Evolutionary conservation across 2,797 vertebrate species (phyloP), one percentile per base, ranked within the genome.

Genomic region (Fratercula arctica): DNA sequence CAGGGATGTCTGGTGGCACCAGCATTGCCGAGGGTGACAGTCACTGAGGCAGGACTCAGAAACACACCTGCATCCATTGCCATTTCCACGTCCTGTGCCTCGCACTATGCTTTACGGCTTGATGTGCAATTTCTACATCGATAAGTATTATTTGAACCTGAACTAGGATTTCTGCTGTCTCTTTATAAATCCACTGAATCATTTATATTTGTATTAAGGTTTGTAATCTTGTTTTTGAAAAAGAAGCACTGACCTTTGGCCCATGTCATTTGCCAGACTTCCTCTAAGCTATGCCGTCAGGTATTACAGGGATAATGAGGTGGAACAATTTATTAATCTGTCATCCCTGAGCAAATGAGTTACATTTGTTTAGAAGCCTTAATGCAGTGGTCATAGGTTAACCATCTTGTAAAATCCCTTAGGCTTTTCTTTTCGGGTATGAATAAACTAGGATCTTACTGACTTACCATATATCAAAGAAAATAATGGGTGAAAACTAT

Each of bases 321-420:
- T 91, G 92, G 93, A 95, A 89, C 89, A 94, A 91, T 96, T 95
- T 90, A 96, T 96, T 90, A 87, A 68, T 93, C 93, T 95, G 68
- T 86, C 81, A 50, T 89, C 86, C 46, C 77, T 20, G 72, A 93
- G 77, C 89, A 96, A 97, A 97, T 87, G 79, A 95, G 77, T 39
- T 91, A 60, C 92, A 95, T 95, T 93, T 86, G 82, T 96, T 95
- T 94, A 78, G 92, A 80, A 96, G 85, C 70, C 66, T 78, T 96
- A 95, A 91, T 94, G 73, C 39, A 69, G 64, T 90, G 85, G 70
- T 91, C 90, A 73, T 45, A 89, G 89, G 82, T 91, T 87, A 96
- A 93, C 73, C 87, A 72, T 61, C 69, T 45, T 46, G 39, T 57
- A 43, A 87, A 95, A 84, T 70, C 85, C 81, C 57, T 45, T 9